Evolutionary conservation across 2,888 invertebrate species (phyloP), one percentile per base, ranked within the genome.

Genomic region (Perizoma affinitatum): DNA sequence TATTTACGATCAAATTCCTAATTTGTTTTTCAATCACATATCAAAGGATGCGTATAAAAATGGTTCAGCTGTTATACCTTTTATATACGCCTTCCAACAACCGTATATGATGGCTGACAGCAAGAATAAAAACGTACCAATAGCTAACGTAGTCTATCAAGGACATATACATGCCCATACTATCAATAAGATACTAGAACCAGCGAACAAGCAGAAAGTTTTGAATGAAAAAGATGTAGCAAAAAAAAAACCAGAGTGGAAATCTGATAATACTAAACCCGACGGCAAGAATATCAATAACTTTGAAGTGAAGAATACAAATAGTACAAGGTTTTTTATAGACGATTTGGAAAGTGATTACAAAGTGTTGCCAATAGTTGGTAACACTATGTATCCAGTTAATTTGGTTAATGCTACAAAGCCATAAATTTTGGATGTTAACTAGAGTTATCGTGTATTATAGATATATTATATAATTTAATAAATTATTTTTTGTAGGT

Each of bases 41-140:
- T 47, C 58, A 5, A 58, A 35, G 1, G 60, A 57, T 8, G 4
- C 57, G 0, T n/a, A 61, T 0, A 77, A 65, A 40, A 78, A 76
- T 10, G 66, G 68, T 10, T 70, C 72, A 8, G 54, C 72, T 0
- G 63, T 76, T 0, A 77, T 84, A 58, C 85, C 85, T 0, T 83
- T 83, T 33, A 63, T 81, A 0, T 85, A 84, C 34, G 78, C 82
- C 0, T 81, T 77, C 8, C 80, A 82, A 45, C 75, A 78, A 5
- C 66, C 80, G 0, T 74, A 63, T 9, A 61, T 64, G 2, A 5
- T 65, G 0, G 54, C 71, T 0, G 52, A 67, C 3, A 66, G 68
- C 22, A 59, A 54, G 1, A 66, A 71, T 8, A 63, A 54, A 4
- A 70, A 79, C 4, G 35, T 52, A 0, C 75, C 75, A 0, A 59